Conservation (phyloP, 2,797 vertebrate species). For the Danio jaintianensis region DNA sequence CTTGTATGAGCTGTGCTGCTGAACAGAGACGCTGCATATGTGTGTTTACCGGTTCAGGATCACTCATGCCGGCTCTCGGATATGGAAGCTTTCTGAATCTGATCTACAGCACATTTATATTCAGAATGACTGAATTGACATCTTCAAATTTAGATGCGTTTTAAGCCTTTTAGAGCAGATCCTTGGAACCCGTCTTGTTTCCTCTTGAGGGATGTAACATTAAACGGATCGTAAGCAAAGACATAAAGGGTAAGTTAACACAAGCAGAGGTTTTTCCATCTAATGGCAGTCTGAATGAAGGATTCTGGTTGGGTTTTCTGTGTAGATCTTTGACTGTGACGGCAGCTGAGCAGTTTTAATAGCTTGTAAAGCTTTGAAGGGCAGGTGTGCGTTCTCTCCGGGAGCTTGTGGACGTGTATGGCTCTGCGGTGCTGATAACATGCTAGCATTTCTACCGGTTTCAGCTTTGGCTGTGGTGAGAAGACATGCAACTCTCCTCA, state of each 20-base stretch:
- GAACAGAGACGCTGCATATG: slow-evolving; percentile 58
- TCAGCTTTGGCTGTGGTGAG: slow-evolving; percentile 13
- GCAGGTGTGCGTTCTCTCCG: slow-evolving; percentile 41
- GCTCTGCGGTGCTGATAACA: slow-evolving; percentile 29
- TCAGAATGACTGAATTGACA: slow-evolving; percentile 13
- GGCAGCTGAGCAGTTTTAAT: slow-evolving; percentile 58
- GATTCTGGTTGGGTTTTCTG: slow-evolving; percentile 67
- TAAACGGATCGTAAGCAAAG: slow-evolving; percentile 29
- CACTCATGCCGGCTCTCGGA: slow-evolving; percentile 36
- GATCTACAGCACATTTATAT: neutral
- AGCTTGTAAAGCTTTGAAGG: slow-evolving; percentile 32
- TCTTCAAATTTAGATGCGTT: neutral
- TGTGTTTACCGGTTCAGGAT: slow-evolving; percentile 59
- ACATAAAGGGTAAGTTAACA: slow-evolving; percentile 55
- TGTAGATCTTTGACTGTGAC: slow-evolving; percentile 64
- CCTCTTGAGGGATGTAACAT: slow-evolving; percentile 37
- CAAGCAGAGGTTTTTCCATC: slow-evolving; percentile 9
- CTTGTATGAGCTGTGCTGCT: slow-evolving; percentile 61
- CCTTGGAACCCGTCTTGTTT: slow-evolving; percentile 25
- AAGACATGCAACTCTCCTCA: slow-evolving; percentile 33
- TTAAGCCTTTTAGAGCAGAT: slow-evolving; percentile 13
- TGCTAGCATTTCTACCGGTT: neutral
- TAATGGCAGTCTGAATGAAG: slow-evolving; percentile 10
- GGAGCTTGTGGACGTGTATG: slow-evolving; percentile 34
- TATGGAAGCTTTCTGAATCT: slow-evolving; percentile 5